phyloP scores from a whole-genome alignment of 2,113 vertebrate species.

The Cyanoramphus novaezelandiae region DNA sequence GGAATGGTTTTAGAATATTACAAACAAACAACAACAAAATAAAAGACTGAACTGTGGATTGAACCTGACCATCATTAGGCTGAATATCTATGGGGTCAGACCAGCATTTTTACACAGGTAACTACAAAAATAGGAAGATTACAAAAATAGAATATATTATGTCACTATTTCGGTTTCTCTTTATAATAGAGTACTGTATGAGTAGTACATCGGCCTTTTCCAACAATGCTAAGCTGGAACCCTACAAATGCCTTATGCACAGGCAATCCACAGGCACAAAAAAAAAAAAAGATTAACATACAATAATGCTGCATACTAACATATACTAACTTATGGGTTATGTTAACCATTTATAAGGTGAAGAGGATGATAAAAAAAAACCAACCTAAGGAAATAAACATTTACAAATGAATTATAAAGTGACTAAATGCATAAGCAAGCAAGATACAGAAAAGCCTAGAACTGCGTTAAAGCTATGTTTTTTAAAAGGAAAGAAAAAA shows the following conservation, averaged over 20 bases:
- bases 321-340: slow-evolving; percentile 75
- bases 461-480: slow-evolving; percentile 71
- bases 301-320: slow-evolving; percentile 75
- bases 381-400: slow-evolving; percentile 73
- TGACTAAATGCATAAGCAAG: slow-evolving; percentile 90
- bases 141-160: slow-evolving; percentile 83
- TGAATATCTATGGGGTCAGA: slow-evolving; percentile 67
- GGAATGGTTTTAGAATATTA: slow-evolving; percentile 86
- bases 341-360: slow-evolving; percentile 77
- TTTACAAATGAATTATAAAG: slow-evolving; percentile 83
- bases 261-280: slow-evolving; percentile 76
- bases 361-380: slow-evolving; percentile 75
- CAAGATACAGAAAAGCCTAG: slow-evolving; percentile 79
- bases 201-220: slow-evolving; percentile 65
- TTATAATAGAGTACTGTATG: slow-evolving; percentile 59
- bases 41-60: slow-evolving; percentile 75
- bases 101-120: slow-evolving; percentile 80
- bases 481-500: slow-evolving; percentile 61
- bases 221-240: slow-evolving; percentile 54
- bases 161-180: slow-evolving; percentile 69
- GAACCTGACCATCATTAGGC: slow-evolving; percentile 72
- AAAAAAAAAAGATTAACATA: slow-evolving; percentile 65
- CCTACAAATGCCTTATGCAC: slow-evolving; percentile 64
- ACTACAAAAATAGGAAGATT: slow-evolving; percentile 81
- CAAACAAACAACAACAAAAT: slow-evolving; percentile 11